Base-by-base conservation (phyloP, 2,888 invertebrate species). In the Platycheirus albimanus region DNA sequence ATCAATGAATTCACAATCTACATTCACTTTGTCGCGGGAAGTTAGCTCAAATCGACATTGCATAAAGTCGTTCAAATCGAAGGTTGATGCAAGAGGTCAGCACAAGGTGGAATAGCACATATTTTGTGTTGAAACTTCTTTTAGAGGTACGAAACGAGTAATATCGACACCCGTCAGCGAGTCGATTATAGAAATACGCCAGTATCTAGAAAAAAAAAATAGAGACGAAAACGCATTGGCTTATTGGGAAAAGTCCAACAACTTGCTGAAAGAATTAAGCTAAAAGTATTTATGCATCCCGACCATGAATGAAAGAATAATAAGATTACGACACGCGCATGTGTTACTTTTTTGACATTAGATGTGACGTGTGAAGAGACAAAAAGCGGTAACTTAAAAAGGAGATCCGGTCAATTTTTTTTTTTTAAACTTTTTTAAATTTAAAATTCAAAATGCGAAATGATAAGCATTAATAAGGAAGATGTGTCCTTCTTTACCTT, bases 131-230 rank as follows among this genome's bases (percentile, higher is more conserved):
- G 5, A 45, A 45, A 45, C 2, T 17, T 13, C 6, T 45, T 5
- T 2, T n/a, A 1, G 45, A 45, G 8, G n/a, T 45, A 5, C 45
- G 45, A 1, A 1, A 2, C 6, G 45, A 45, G 45, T 19, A 11
- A 1, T 58, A 8, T 11, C 24, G n/a, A 58, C 58, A 43, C 24
- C 58, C 6, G 20, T 38, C 7, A 43, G 58, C 38, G 41, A 58
- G 28, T 4, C 43, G n/a, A 58, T 58, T 7, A 58, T 58, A 24
- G 17, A 58, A 10, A 13, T 58, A 4, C 19, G 43, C 2, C 58
- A 43, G 3, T 61, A 61, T 45, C 6, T 61, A 19, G 45, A 61
- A 11, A 45, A 61, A 30, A 19, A 10, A 19, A 17, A n/a, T 19
- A 33, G 19, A 54, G 4, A 1, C 8, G 28, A n/a, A 1, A 28